These are phyloP conservation scores for Pandemis cinnamomeana DNA, from an alignment of 2,888 invertebrate genomes.

Conservation along the genomic window DNA sequence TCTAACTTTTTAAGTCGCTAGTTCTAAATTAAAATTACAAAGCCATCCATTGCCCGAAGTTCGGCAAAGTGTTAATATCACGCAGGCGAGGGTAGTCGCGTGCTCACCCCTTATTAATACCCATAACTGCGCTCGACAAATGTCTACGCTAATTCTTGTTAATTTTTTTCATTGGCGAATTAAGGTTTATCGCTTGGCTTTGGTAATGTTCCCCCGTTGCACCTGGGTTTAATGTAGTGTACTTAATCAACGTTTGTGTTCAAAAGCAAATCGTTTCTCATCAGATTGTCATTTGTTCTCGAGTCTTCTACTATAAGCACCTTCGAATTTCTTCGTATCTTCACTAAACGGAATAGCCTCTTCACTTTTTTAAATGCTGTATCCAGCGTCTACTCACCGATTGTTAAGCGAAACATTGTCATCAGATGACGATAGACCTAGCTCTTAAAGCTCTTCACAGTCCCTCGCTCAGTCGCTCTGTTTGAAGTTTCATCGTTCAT, in stretches of 20 bases:
- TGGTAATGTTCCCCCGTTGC: not conserved
- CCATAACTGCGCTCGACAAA: slow-evolving; percentile 33
- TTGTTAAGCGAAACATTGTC: too few relatives aligned
- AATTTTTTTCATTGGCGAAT: slow-evolving; percentile 32
- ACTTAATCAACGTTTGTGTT: too few relatives aligned
- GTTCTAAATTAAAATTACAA: slow-evolving; percentile 38
- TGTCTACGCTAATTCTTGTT: slow-evolving; percentile 38
- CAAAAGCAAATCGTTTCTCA: too few relatives aligned
- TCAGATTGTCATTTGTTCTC: not conserved
- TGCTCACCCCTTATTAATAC: slow-evolving; percentile 33
- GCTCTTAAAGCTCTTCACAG: too few relatives aligned
- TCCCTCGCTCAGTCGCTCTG: too few relatives aligned
- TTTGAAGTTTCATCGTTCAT: not conserved
- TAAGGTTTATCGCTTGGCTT: slow-evolving; percentile 1
- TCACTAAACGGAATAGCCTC: too few relatives aligned
- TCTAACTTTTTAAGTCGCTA: slow-evolving; percentile 33
- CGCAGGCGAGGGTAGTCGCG: slow-evolving; percentile 25
- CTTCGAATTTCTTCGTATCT: too few relatives aligned
- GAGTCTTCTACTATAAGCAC: too few relatives aligned
- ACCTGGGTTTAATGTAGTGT: not conserved
- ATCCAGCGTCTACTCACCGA: too few relatives aligned
- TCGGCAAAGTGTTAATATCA: slow-evolving; percentile 38
- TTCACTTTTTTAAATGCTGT: too few relatives aligned
- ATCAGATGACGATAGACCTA: too few relatives aligned
- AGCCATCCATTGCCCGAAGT: slow-evolving; percentile 32